Evolutionary conservation across 2,888 invertebrate species (phyloP), one percentile per base, ranked within the genome.

Genomic region (Hirtodrosophila confusa): DNA sequence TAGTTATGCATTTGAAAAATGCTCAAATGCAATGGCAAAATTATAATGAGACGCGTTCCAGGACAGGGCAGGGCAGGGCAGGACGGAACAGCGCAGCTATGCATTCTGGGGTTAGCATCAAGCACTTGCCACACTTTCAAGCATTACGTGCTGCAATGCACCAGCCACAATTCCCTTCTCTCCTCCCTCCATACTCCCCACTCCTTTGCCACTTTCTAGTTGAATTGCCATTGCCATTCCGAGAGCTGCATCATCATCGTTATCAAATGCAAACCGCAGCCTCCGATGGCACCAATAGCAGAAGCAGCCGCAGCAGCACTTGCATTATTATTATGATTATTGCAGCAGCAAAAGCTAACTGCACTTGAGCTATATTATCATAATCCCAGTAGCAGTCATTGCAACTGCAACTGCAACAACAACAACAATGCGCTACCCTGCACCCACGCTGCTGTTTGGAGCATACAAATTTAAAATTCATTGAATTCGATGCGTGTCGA

Each of bases 331-430:
- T 82, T 82, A 80, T 79, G 75, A 85, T 77, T 77, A 79, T 77
- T 75, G 79, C 84, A 75, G 74, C 67, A 68, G 73, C 80, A 72
- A 78, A 73, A 75, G 77, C 76, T 79, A 82, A 85, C 86, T 79
- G 86, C 82, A 82, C 72, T 85, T 77, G 78, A 82, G 86, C 82
- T 68, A 78, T 70, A 82, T 82, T 82, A 82, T 85, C 86, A 82
- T 82, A 82, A 82, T 82, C 80, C 83, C 68, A 75, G 65, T 66
- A 63, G 66, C 62, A 77, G 73, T 48, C 63, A 73, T 67, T 61
- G 39, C 50, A 39, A 40, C 61, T 47, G 48, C 78, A 67, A 51
- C 62, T 43, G 24, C 66, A 71, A 9, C 53, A 55, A 37, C 45
- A 36, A 24, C 49, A 55, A 29, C 37, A 41, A 29, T 27, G 27